Base-by-base conservation (phyloP, 1,140 invertebrate species). In the Macrobrachium rosenbergii region DNA sequence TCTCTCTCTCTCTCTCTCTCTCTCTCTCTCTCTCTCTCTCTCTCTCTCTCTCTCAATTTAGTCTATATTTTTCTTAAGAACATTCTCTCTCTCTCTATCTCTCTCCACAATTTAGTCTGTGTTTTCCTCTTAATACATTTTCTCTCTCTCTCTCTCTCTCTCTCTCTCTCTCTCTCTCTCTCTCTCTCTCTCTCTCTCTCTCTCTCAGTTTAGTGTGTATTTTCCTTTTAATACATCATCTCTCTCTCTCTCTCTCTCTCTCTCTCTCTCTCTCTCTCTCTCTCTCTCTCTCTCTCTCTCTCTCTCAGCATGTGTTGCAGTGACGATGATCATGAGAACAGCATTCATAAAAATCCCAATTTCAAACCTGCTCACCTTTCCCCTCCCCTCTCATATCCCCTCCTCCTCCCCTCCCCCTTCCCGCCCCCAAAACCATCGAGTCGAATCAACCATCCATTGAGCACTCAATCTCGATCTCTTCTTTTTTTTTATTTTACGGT, bases 1-100 rank as follows among this genome's bases (percentile, higher is more conserved):
- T 77, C 75, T 77, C 45, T 77, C 45, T 77, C 73, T 77, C 78
- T 79, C 76, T 79, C 76, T 79, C 58, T 79, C 58, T 79, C 76
- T 79, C 58, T 77, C 76, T 79, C n/a, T 79, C 76, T 79, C 76
- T 79, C 58, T 62, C 58, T 79, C 76, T 78, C 58, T 78, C 76
- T 78, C 52, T 78, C 76, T 78, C 5, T 78, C 16, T 78, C 19
- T 59, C 76, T n/a, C n/a, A n/a, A n/a, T n/a, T n/a, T n/a, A n/a
- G n/a, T n/a, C n/a, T n/a, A n/a, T n/a, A n/a, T n/a, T n/a, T n/a
- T n/a, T n/a, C n/a, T n/a, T n/a, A n/a, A n/a, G n/a, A n/a, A n/a
- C n/a, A n/a, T n/a, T n/a, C n/a, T n/a, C n/a, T n/a, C n/a, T n/a
- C n/a, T n/a, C n/a, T n/a, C n/a, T n/a, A n/a, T n/a, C n/a, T n/a